Evolutionary conservation across 2,888 invertebrate species (phyloP).

Genomic region (Sesamia inferens): DNA sequence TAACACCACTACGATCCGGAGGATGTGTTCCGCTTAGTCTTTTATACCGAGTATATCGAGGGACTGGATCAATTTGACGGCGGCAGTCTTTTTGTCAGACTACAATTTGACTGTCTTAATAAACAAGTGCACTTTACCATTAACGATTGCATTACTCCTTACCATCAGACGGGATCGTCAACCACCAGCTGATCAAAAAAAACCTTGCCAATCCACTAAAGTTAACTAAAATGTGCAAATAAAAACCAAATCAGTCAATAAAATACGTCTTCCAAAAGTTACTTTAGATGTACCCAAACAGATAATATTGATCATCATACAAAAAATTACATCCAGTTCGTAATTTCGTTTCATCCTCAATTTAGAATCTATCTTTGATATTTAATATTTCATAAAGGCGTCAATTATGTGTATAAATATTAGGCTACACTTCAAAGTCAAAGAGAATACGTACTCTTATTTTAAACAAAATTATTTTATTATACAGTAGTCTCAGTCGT

Average conservation of each 20-base stretch:
- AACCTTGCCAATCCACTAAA: too few species aligned
- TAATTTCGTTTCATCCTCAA: slow-evolving; percentile 29
- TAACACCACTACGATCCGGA: too few species aligned
- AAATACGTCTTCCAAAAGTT: neutral
- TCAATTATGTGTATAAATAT: neutral
- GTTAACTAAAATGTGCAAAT: too few species aligned
- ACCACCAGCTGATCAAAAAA: too few species aligned
- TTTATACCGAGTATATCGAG: too few species aligned
- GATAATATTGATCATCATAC: neutral
- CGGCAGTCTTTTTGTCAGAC: too few species aligned
- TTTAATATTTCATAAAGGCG: neutral
- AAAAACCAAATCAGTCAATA: neutral
- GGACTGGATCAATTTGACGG: too few species aligned
- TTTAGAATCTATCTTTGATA: slow-evolving; percentile 8
- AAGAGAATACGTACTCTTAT: neutral
- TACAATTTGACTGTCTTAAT: too few species aligned
- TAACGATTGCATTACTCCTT: too few species aligned
- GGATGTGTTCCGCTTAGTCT: too few species aligned
- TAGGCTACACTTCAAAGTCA: neutral
- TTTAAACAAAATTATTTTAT: neutral
- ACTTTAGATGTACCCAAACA: neutral
- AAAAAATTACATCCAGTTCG: neutral
- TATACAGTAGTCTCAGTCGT: neutral
- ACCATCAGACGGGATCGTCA: too few species aligned
- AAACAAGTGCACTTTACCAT: too few species aligned